phyloP scores from a whole-genome alignment of 2,888 invertebrate species.

The Cataglyphis cursor region DNA sequence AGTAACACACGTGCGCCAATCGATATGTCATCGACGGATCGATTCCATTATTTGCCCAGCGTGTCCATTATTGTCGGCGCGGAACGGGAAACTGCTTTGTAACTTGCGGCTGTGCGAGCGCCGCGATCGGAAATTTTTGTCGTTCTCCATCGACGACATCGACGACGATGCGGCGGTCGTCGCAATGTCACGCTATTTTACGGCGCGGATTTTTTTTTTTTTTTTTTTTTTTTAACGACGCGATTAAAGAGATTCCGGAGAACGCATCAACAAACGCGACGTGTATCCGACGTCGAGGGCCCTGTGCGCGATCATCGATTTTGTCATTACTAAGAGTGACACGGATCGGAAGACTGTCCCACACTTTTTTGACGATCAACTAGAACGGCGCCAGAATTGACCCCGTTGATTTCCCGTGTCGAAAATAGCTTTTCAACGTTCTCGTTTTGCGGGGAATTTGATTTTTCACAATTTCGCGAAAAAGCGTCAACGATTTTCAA shows the following conservation, averaged over 20 bases:
- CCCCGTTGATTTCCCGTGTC: slow-evolving; percentile 31
- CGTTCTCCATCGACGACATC: neutral
- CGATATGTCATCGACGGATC: slow-evolving; percentile 63
- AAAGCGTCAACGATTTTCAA: slow-evolving; percentile 50
- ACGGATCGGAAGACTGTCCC: slow-evolving; percentile 24
- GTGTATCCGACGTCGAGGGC: slow-evolving; percentile 3
- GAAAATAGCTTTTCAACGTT: slow-evolving; percentile 53
- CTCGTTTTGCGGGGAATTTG: slow-evolving; percentile 47
- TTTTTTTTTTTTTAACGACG: neutral
- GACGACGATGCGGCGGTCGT: neutral
- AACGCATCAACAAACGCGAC: neutral
- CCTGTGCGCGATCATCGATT: slow-evolving; percentile 37
- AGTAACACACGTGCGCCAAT: slow-evolving; percentile 71
- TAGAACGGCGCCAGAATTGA: slow-evolving; percentile 11
- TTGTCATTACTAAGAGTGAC: slow-evolving; percentile 41
- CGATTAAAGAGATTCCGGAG: slow-evolving; percentile 31
- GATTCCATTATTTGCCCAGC: slow-evolving; percentile 52
- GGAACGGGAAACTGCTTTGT: slow-evolving; percentile 9
- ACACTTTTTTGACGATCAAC: slow-evolving; percentile 20
- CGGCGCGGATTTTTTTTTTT: slow-evolving; percentile 10
- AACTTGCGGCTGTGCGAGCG: slow-evolving; percentile 7
- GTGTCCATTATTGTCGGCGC: slow-evolving; percentile 45
- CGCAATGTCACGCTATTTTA: slow-evolving; percentile 10
- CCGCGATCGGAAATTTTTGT: slow-evolving; percentile 37
- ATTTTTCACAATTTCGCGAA: slow-evolving; percentile 43